These are phyloP conservation scores for Catostylus mosaicus DNA, from an alignment of 30 jellyfish, hydroid and myxozoan species.

Conservation along the genomic window DNA sequence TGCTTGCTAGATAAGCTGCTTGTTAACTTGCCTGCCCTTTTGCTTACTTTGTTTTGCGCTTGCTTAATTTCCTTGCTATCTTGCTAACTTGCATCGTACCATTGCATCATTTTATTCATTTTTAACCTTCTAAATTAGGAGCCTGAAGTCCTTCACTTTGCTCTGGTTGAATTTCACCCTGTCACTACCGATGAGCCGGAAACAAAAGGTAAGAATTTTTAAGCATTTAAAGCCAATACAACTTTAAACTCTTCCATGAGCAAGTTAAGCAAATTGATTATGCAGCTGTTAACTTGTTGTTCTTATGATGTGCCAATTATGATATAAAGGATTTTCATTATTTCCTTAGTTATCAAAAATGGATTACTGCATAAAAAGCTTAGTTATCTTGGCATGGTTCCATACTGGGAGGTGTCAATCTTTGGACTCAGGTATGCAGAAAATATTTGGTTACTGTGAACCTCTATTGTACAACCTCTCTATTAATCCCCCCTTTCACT, in stretches of 20 bases:
- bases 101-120: too few species aligned
- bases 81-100: too few species aligned
- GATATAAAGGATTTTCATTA: not conserved
- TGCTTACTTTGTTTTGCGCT: too few species aligned
- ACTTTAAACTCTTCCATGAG: not conserved
- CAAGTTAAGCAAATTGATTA: not conserved
- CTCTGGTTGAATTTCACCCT: constrained; percentile 65
- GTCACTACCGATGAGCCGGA: constrained; percentile 34
- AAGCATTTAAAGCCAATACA: not conserved
- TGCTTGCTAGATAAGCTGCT: too few species aligned
- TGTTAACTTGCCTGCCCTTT: too few species aligned
- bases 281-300: not conserved
- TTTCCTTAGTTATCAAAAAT: constrained; percentile 71
- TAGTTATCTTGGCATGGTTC: constrained; percentile 67
- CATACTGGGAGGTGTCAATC: constrained; percentile 70
- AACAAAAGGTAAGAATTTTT: constrained; percentile 12
- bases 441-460: too few species aligned
- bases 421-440: constrained; percentile 68
- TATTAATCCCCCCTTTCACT: too few species aligned
- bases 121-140: too few species aligned
- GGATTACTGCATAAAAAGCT: constrained; percentile 62
- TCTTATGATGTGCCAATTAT: not conserved
- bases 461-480: too few species aligned
- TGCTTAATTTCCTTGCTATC: too few species aligned
- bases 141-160: constrained; percentile 66